Evolutionary conservation across 2,797 vertebrate species (phyloP).

Genomic region (Enteromius unitaeniatus): DNA sequence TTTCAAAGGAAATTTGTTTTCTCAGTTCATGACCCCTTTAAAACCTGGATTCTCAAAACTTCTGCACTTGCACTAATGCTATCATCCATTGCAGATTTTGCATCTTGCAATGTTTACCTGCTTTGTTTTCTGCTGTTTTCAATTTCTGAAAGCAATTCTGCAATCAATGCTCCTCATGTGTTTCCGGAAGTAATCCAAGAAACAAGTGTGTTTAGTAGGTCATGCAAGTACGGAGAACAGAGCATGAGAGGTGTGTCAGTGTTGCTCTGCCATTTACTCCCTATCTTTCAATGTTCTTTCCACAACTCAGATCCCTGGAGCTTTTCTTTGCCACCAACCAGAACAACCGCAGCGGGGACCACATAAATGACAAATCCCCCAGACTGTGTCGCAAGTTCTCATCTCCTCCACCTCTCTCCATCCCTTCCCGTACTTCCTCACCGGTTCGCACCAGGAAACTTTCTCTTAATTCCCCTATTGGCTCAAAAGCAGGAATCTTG

Average conservation of each 20-base stretch:
- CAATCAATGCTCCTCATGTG: neutral
- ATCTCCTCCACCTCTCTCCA: conserved; percentile 90
- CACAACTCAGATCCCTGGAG: conserved; percentile 88
- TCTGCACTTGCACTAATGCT: neutral
- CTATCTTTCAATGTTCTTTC: conserved; percentile 44
- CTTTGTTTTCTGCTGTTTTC: neutral
- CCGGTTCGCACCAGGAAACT: conserved; percentile 92
- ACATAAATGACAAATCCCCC: conserved; percentile 89
- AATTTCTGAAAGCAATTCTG: neutral
- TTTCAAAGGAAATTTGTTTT: neutral
- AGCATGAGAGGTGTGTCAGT: neutral
- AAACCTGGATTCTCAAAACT: neutral
- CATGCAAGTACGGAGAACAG: neutral
- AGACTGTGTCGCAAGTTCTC: conserved; percentile 96
- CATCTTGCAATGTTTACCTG: conserved; percentile 2
- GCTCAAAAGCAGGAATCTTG: conserved; percentile 83
- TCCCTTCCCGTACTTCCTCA: conserved; percentile 89
- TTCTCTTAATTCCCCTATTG: conserved; percentile 91
- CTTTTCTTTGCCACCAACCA: conserved; percentile 94
- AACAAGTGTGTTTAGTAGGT: neutral
- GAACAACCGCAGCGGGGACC: conserved; percentile 87
- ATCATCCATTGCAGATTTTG: conserved; percentile 8
- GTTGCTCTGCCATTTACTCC: conserved; percentile 45
- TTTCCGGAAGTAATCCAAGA: neutral
- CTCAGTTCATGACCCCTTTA: neutral